Base-by-base conservation (phyloP, 1,140 invertebrate species). In the Drosophila trapezifrons region DNA sequence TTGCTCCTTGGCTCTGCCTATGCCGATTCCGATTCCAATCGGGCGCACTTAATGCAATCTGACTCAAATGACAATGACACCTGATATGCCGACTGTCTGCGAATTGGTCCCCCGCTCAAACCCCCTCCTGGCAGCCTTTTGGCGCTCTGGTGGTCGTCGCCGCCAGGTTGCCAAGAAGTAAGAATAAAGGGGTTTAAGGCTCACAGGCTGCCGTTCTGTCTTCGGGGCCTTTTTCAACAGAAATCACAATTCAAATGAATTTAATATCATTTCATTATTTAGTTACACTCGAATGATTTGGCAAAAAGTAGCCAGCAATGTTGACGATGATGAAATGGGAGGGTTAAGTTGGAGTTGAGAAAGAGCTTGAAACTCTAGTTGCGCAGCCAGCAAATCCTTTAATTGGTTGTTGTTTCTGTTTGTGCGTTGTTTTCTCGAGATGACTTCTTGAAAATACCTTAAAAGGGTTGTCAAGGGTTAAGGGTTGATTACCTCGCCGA, bases 221-320 rank as follows among this genome's bases (percentile, higher is more conserved):
- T 56, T 38, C 64, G 32, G 4, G 49, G 73, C 65, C 75, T 78
- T 91, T 77, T 91, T 91, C 85, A 90, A 91, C 72, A 91, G 90
- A 91, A 91, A 91, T 91, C 90, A 91, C 85, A 91, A 90, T 89
- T 91, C 89, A 86, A 91, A 91, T 90, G 80, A 90, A 91, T 91
- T 91, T 91, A 91, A 91, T 91, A 91, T 91, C 90, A 91, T 91
- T 91, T 91, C 85, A 90, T 91, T 91, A 91, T 90, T 90, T 90
- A 86, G 82, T 91, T 91, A 91, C 90, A 91, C 82, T 90, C 69
- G 77, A 91, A 76, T 89, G 90, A 83, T 78, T 90, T 66, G 79
- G 76, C 84, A 89, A 84, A 89, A 89, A 89, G 85, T 90, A 87
- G 80, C 85, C 51, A 62, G 58, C 45, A 46, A 65, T 29, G 38